Evolutionary conservation across 2,888 invertebrate genomes (phyloP).

Genomic region (Dolichopus griseipennis): DNA sequence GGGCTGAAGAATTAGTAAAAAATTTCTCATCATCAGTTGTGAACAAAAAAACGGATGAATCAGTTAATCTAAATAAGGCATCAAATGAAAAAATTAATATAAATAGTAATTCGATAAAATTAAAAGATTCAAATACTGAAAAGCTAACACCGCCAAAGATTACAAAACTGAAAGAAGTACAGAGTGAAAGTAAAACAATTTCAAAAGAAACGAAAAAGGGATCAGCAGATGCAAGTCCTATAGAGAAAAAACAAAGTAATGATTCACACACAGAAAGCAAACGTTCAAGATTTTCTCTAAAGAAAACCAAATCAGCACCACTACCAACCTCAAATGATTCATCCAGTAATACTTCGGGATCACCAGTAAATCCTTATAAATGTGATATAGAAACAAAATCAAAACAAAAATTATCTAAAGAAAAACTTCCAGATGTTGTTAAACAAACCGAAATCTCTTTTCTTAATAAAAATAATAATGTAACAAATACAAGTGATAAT

Average conservation of each 20-base stretch:
- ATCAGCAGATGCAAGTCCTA: not conserved
- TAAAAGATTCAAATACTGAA: constrained; percentile 17
- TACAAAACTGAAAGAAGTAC: constrained; percentile 14
- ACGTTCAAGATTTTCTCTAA: constrained; percentile 20
- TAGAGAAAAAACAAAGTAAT: constrained; percentile 14
- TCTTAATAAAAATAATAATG: constrained; percentile 20
- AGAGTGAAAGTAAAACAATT: not conserved
- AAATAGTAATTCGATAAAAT: constrained; percentile 16
- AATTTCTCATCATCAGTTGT: constrained; percentile 17
- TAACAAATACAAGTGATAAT: constrained; percentile 15
- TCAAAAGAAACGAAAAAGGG: constrained; percentile 2
- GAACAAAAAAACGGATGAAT: constrained; percentile 11
- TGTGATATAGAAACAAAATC: constrained; percentile 18
- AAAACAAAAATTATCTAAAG: constrained; percentile 18
- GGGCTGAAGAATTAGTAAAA: constrained; percentile 25
- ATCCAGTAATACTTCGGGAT: constrained; percentile 12
- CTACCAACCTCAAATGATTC: constrained; percentile 14
- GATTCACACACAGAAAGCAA: constrained; percentile 19
- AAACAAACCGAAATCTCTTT: constrained; percentile 27
- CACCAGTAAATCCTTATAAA: constrained; percentile 17
- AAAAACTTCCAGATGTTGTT: constrained; percentile 20
- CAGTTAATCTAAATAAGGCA: constrained; percentile 13
- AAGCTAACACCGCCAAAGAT: constrained; percentile 20
- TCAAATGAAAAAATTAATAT: constrained; percentile 12
- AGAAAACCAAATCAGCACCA: constrained; percentile 23